Evolutionary conservation across 2,113 vertebrate genomes (phyloP).

Genomic region (Osmerus mordax): DNA sequence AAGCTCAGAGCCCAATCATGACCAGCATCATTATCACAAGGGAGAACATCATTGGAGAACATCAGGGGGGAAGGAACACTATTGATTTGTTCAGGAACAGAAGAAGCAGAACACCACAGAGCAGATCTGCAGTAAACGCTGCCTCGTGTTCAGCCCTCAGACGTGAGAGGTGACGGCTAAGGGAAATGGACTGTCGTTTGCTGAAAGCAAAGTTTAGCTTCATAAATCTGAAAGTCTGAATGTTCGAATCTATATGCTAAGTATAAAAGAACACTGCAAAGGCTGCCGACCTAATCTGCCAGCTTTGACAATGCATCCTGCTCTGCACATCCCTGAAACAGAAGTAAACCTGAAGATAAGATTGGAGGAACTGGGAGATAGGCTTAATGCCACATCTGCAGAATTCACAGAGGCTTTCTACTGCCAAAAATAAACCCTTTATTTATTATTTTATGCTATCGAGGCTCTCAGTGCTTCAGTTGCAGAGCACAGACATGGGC

Average conservation of each 20-base stretch:
- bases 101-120: conserved; percentile 18
- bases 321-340: background rate
- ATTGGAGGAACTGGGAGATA: conserved; percentile 4
- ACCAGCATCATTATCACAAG: conserved; percentile 6
- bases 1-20: conserved; percentile 43
- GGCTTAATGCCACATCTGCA: conserved; percentile 16
- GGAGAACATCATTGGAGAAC: conserved; percentile 28
- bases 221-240: background rate
- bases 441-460: background rate
- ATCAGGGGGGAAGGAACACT: conserved; percentile 36
- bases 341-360: conserved; percentile 6
- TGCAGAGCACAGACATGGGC: too few relatives aligned
- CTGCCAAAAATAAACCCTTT: conserved; percentile 22
- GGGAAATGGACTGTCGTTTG: too few relatives aligned
- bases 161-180: too few relatives aligned
- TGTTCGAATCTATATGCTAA: background rate
- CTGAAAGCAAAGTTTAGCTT: conserved; percentile 10
- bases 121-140: conserved; percentile 1
- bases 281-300: conserved; percentile 16
- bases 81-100: conserved; percentile 16
- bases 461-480: background rate
- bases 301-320: background rate
- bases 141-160: too few relatives aligned
- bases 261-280: background rate
- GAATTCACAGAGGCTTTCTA: conserved; percentile 22